Conservation (phyloP, 2,113 vertebrate genomes). For the Perccottus glenii region DNA sequence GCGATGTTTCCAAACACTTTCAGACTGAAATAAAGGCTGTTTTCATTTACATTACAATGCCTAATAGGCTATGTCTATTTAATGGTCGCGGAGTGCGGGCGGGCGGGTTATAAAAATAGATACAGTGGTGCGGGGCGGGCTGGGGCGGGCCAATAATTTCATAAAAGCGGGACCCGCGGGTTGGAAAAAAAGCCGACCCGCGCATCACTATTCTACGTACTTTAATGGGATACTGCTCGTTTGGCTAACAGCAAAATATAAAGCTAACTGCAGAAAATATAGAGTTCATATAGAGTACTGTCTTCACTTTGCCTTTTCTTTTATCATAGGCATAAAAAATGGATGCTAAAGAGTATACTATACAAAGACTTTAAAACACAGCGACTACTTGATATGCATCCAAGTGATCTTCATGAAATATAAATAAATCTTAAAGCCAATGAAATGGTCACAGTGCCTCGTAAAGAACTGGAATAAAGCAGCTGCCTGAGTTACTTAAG, state of each 20-base stretch:
- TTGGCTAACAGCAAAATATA: background rate
- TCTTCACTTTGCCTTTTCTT: background rate
- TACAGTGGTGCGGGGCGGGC: too few species aligned
- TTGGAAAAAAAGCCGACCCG: too few species aligned
- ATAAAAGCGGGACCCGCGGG: too few species aligned
- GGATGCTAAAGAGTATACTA: background rate
- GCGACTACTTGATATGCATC: conserved; percentile 7
- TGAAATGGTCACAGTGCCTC: conserved; percentile 2
- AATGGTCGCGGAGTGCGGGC: too few species aligned
- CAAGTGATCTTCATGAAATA: background rate
- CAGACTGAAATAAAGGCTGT: too few species aligned
- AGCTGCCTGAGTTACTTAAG: background rate
- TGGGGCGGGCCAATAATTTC: too few species aligned
- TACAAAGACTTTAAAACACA: background rate
- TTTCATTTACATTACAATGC: too few species aligned
- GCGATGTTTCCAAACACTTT: too few species aligned
- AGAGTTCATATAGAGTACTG: background rate
- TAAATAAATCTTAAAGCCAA: conserved; percentile 11
- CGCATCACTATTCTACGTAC: too few species aligned
- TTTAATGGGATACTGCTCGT: too few species aligned
- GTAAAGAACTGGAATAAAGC: conserved; percentile 8
- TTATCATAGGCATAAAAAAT: background rate
- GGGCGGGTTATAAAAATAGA: too few species aligned
- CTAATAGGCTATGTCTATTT: too few species aligned
- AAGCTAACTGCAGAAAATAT: background rate